Percentiles rank a stretch among this genome's conserved stretches.
phyloP scores from a whole-genome alignment of 2,888 invertebrate genomes.

The Mamestra brassicae region DNA sequence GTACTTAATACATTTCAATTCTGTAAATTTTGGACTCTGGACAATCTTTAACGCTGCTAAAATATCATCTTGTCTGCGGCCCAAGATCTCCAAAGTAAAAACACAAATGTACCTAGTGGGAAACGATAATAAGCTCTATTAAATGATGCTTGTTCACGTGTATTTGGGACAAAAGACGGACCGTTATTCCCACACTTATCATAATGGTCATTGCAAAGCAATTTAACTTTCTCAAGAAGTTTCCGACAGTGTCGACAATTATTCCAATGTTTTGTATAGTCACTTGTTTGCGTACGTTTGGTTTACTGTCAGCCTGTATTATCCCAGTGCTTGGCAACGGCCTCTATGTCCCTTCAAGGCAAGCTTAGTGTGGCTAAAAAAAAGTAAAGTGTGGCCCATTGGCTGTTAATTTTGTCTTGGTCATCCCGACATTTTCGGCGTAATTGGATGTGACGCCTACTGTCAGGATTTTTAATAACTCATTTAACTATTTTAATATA shows the following conservation, averaged over 20 bases:
- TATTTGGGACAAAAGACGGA: constrained; percentile 1
- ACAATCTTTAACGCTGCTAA: not conserved
- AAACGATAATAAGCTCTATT: not conserved
- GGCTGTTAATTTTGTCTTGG: not conserved
- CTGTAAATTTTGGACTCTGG: no score
- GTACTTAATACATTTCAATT: not conserved
- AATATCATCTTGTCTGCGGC: not conserved
- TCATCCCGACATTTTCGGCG: not conserved
- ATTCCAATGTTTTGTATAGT: not conserved
- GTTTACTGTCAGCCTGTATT: not conserved
- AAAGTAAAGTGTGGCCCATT: not conserved
- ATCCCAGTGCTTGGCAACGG: not conserved
- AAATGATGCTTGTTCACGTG: constrained; percentile 7
- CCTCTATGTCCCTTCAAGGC: not conserved
- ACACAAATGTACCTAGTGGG: no score
- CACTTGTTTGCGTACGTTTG: not conserved
- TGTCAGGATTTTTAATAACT: not conserved
- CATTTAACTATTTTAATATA: no score
- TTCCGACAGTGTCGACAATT: not conserved
- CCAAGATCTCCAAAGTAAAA: no score
- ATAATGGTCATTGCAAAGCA: constrained; percentile 13
- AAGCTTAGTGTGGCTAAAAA: not conserved
- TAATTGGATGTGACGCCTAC: not conserved
- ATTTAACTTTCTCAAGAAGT: constrained; percentile 19
- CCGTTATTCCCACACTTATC: constrained; percentile 37